Percentiles rank a stretch among this genome's conserved stretches.
phyloP scores from a whole-genome alignment of 2,113 vertebrate genomes.

The Potamarius usumacintae region DNA sequence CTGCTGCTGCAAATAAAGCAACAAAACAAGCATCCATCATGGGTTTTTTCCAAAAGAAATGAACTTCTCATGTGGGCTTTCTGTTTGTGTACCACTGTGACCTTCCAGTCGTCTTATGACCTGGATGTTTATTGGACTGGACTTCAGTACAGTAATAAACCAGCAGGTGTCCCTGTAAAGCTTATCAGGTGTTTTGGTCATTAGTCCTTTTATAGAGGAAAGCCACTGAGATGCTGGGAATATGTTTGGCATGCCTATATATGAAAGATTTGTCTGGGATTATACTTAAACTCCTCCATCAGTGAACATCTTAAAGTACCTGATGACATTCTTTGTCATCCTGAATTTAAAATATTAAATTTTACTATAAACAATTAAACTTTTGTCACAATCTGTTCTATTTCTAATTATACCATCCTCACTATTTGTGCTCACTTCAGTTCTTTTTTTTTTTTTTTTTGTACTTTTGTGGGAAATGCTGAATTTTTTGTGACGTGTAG shows the following conservation, averaged over 20 bases:
- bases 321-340: background rate
- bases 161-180: conserved; percentile 19
- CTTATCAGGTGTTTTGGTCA: conserved; percentile 8
- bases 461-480: background rate
- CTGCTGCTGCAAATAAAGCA: conserved; percentile 67
- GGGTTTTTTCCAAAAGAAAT: conserved; percentile 93
- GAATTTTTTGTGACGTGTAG: background rate
- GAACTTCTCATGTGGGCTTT: conserved; percentile 48
- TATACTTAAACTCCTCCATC: background rate
- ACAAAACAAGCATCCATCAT: conserved; percentile 88
- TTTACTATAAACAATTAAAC: conserved; percentile 22
- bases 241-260: background rate
- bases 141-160: background rate
- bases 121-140: background rate
- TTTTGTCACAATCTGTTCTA: conserved; percentile 11
- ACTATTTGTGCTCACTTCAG: background rate
- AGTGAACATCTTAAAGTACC: background rate
- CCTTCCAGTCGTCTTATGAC: background rate
- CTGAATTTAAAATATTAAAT: background rate
- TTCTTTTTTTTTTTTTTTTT: background rate
- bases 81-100: background rate
- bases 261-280: background rate
- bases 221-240: background rate
- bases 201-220: background rate
- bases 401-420: background rate